Evolutionary conservation across 92 coral and sea anemone species (phyloP).

Genomic region (Paramuricea clavata): DNA sequence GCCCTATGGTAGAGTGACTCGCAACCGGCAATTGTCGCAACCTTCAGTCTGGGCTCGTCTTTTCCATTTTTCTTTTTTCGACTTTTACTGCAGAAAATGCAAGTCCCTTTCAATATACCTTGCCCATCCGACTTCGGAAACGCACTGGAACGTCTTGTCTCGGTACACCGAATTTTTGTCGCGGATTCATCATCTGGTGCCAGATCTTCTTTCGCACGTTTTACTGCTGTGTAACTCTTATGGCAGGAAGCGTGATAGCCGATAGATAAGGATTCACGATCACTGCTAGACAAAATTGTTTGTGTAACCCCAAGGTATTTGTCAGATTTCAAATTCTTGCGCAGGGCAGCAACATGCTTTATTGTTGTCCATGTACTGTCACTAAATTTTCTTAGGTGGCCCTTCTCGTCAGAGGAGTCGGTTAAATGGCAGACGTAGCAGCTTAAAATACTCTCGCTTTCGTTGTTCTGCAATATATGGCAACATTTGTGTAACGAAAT

Average conservation of each 20-base stretch:
- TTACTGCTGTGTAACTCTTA: conserved; percentile 26
- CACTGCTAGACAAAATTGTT: conserved; percentile 19
- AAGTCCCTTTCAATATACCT: conserved; percentile 32
- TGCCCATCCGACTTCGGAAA: conserved; percentile 32
- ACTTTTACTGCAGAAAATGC: conserved; percentile 39
- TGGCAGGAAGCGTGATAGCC: conserved; percentile 5
- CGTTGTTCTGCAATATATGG: too few relatives aligned
- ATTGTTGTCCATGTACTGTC: conserved; percentile 31
- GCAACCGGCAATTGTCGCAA: conserved; percentile 29
- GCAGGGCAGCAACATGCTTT: conserved; percentile 17
- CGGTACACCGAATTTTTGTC: not conserved
- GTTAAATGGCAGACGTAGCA: conserved; percentile 29
- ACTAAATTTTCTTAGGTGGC: conserved; percentile 13
- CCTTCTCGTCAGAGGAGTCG: conserved; percentile 15
- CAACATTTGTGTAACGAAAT: conserved; percentile 19
- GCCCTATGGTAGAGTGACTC: conserved; percentile 18
- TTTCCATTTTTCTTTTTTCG: conserved; percentile 32
- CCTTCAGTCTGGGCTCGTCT: conserved; percentile 46
- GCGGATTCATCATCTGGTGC: not conserved
- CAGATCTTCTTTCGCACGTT: not conserved
- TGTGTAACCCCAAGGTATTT: conserved; percentile 24
- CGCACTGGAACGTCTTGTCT: conserved; percentile 16
- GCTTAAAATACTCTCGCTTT: conserved; percentile 5
- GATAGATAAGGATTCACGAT: conserved; percentile 2
- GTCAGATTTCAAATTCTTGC: conserved; percentile 33